Evolutionary conservation across 2,797 vertebrate genomes (phyloP).

Genomic region (Myotis findleyi): DNA sequence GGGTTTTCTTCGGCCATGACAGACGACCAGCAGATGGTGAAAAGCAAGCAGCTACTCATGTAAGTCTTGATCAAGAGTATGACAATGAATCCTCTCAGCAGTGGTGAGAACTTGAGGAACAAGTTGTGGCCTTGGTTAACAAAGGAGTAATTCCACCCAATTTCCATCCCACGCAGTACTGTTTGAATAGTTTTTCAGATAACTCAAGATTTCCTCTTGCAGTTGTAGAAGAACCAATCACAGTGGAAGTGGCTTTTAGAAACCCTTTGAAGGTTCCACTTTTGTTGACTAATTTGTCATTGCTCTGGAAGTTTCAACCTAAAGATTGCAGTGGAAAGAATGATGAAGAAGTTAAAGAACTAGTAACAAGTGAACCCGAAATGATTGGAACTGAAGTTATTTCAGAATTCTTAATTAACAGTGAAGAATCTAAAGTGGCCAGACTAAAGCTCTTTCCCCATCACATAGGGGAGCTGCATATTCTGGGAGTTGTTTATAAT

Average conservation of each 20-base stretch:
- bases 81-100: constrained; percentile 93
- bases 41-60: constrained; percentile 97
- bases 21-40: constrained; percentile 96
- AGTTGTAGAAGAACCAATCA: constrained; percentile 95
- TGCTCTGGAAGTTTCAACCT: constrained; percentile 95
- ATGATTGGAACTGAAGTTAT: no score
- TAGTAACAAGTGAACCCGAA: no score
- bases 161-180: constrained; percentile 95
- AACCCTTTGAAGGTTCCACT: constrained; percentile 97
- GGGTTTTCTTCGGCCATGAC: constrained; percentile 97
- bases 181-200: constrained; percentile 95
- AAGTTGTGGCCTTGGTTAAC: constrained; percentile 92
- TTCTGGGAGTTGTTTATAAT: constrained; percentile 96
- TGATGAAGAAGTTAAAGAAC: constrained; percentile 86
- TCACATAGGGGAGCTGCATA: constrained; percentile 95
- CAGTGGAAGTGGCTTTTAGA: constrained; percentile 95
- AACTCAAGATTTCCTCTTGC: constrained; percentile 95
- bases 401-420: no score
- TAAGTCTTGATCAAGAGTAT: constrained; percentile 97
- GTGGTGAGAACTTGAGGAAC: constrained; percentile 96
- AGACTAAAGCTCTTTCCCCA: constrained; percentile 96
- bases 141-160: constrained; percentile 89
- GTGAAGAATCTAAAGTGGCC: no score
- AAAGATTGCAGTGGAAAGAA: constrained; percentile 86
- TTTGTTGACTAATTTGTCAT: constrained; percentile 92